These are phyloP conservation scores for Sebastes matsubarae DNA, from an alignment of 2,797 vertebrate genomes.

Conservation along the genomic window DNA sequence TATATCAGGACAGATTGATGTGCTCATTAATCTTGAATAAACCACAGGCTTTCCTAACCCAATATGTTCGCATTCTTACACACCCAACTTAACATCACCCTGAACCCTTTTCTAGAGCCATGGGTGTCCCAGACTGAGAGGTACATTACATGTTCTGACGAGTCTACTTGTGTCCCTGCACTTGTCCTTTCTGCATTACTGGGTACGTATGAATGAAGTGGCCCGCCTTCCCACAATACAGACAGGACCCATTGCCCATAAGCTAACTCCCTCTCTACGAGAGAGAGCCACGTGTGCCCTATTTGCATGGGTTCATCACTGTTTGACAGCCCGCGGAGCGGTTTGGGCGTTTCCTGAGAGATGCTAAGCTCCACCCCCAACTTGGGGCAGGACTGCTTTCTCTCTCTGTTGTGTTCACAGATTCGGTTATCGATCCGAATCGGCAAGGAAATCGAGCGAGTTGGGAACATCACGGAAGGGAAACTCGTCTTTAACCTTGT, in stretches of 20 bases:
- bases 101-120: too few relatives aligned
- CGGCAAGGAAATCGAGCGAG: background rate
- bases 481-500: too few relatives aligned
- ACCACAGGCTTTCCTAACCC: slow-evolving; percentile 14
- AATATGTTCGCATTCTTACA: background rate
- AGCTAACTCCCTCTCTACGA: too few relatives aligned
- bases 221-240: background rate
- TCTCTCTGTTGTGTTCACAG: background rate
- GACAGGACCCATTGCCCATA: background rate
- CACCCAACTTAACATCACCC: too few relatives aligned
- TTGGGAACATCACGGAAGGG: too few relatives aligned
- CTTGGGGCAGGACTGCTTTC: background rate
- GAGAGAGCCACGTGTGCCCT: background rate
- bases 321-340: background rate
- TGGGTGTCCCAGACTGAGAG: too few relatives aligned
- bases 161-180: background rate
- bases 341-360: too few relatives aligned
- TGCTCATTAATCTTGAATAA: slow-evolving; percentile 33
- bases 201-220: background rate
- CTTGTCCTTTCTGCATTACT: background rate
- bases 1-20: background rate
- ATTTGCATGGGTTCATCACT: background rate
- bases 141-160: background rate
- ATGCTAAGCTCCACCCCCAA: background rate
- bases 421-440: background rate